These are phyloP conservation scores for Charadrius vociferus DNA, from an alignment of 2,113 vertebrate species.

Conservation along the genomic window DNA sequence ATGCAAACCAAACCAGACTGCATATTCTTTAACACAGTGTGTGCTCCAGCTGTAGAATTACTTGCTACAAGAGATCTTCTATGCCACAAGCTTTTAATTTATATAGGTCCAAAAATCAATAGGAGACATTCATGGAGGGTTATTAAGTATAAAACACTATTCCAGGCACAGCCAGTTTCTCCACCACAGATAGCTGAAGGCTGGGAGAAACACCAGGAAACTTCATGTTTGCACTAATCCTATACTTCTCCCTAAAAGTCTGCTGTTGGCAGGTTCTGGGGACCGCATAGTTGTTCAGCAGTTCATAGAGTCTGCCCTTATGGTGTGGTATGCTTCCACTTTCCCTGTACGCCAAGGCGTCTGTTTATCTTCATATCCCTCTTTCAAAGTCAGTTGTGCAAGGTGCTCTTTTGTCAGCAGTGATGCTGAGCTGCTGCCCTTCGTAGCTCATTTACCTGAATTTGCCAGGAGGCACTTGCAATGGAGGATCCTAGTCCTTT, in stretches of 20 bases:
- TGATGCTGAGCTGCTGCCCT: not conserved
- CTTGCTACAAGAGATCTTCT: not conserved
- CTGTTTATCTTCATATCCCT: not conserved
- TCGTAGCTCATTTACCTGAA: not conserved
- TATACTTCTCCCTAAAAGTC: not conserved
- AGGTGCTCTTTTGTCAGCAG: not conserved
- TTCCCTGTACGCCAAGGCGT: not conserved
- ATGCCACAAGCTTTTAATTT: not conserved
- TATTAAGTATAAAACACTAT: not conserved
- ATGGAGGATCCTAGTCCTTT: not conserved
- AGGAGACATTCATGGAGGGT: not conserved
- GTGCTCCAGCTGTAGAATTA: not conserved
- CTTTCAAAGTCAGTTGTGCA: not conserved
- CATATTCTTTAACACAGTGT: not conserved
- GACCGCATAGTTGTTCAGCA: not conserved
- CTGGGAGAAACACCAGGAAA: not conserved
- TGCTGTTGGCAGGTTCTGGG: not conserved
- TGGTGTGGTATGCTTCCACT: not conserved
- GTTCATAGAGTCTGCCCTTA: not conserved
- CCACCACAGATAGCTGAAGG: not conserved
- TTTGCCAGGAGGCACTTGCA: not conserved
- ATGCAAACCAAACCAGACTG: not conserved
- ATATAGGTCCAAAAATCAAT: not conserved
- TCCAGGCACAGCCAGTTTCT: not conserved
- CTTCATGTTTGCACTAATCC: not conserved